Conservation (phyloP, 2,113 vertebrate species). For the Nanorana parkeri region DNA sequence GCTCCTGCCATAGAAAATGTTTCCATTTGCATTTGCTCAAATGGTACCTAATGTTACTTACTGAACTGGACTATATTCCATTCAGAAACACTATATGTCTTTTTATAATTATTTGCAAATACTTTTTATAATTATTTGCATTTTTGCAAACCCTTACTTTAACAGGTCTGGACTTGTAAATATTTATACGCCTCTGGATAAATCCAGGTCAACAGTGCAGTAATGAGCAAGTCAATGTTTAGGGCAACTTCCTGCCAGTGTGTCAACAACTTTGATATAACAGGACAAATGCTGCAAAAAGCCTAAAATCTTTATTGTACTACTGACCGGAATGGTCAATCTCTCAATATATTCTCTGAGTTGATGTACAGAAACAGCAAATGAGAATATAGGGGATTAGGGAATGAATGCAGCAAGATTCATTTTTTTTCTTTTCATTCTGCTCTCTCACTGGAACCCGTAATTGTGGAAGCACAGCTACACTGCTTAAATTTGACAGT, state of each 20-base stretch:
- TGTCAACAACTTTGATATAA: constrained; percentile 41
- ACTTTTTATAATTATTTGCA: background rate
- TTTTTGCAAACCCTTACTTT: background rate
- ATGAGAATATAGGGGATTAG: constrained; percentile 34
- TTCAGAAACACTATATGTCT: too few relatives aligned
- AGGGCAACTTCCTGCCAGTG: background rate
- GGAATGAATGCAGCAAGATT: background rate
- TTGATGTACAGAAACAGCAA: constrained; percentile 2
- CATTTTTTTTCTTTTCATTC: too few relatives aligned
- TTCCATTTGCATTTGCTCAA: too few relatives aligned
- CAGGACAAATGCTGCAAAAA: constrained; percentile 5
- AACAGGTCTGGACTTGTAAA: background rate
- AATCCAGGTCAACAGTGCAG: constrained; percentile 37
- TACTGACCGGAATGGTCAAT: constrained; percentile 11
- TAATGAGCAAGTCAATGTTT: constrained; percentile 18
- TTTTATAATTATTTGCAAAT: too few relatives aligned
- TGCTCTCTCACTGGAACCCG: too few relatives aligned
- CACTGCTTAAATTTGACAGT: background rate
- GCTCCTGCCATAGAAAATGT: too few relatives aligned
- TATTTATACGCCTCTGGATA: constrained; percentile 8
- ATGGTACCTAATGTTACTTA: too few relatives aligned
- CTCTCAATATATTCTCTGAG: background rate
- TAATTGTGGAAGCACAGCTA: constrained; percentile 12
- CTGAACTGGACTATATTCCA: too few relatives aligned
- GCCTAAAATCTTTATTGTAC: constrained; percentile 1